Conservation (phyloP, 92 coral and sea anemone genomes). For the Bergia sp. region DNA sequence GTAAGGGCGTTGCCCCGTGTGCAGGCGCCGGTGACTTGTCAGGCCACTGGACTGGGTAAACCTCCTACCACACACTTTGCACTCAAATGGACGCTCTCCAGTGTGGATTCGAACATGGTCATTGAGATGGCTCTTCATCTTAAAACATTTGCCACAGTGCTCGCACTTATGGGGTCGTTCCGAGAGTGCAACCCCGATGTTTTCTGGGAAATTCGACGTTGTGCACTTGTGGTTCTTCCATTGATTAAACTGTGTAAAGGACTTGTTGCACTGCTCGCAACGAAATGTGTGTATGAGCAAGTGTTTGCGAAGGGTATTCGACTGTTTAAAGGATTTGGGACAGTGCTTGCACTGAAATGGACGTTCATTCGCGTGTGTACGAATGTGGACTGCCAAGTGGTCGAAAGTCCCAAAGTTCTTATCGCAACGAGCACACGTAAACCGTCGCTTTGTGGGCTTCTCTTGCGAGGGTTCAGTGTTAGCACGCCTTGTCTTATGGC, state of each 20-base stretch:
- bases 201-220: not conserved
- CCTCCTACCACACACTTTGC: conserved; percentile 28
- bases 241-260: not conserved
- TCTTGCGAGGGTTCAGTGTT: not conserved
- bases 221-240: conserved; percentile 32
- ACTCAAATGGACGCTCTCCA: conserved; percentile 35
- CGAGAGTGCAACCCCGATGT: not conserved
- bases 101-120: conserved; percentile 37
- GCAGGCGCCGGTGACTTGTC: conserved; percentile 19
- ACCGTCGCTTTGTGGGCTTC: not conserved
- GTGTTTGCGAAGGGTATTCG: conserved; percentile 29
- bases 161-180: conserved; percentile 23
- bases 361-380: conserved; percentile 2
- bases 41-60: conserved; percentile 38
- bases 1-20: conserved; percentile 16
- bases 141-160: conserved; percentile 29
- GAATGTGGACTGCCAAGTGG: conserved; percentile 12
- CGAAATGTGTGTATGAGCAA: not conserved
- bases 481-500: conserved; percentile 4
- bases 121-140: conserved; percentile 30
- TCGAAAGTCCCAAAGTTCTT: conserved; percentile 4
- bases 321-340: conserved; percentile 28
- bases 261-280: not conserved
- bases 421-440: conserved; percentile 32
- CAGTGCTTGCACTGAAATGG: conserved; percentile 21